Evolutionary conservation across 2,888 invertebrate species (phyloP), one percentile per base, ranked within the genome.

Genomic region (Sinotaia quadrata): DNA sequence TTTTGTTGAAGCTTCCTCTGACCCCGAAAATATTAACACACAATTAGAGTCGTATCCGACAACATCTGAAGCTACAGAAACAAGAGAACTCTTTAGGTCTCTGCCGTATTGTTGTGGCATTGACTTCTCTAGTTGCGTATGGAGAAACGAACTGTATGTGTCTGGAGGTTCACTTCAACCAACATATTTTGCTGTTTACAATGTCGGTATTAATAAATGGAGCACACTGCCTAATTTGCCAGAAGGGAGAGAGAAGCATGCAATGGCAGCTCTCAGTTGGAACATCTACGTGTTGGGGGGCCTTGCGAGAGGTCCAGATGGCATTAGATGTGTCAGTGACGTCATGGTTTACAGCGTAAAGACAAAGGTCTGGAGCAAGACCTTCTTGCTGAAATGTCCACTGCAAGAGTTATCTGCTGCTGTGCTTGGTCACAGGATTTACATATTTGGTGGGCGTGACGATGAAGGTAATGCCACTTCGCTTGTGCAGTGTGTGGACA

Each of bases 201-300:
- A 27, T 27, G 60, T 60, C 12, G 60, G 18, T n/a, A 24, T 27
- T n/a, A 67, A 67, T 24, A 21, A 59, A 4, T 67, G 67, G 67
- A 21, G 31, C 24, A 21, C 24, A 1, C 60, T 56, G 51, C 67
- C 67, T 2, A 44, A 41, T 24, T 44, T 58, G 3, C 34, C 33
- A 15, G 33, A 7, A n/a, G 67, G 67, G 4, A 33, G 67, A 24
- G 67, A 67, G 41, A 47, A 49, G 2, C 67, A 67, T 29, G 24
- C 47, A 7, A 67, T 67, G 67, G 54, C 49, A 7, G 60, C 59
- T 24, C 58, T 67, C n/a, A 31, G 37, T 15, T 24, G 51, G 21
- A 8, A 12, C 31, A 15, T 67, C 29, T 67, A 67, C 52, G 10
- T 67, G 18, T 41, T 67, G 8, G 67, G 67, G 27, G 67, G 67